These are phyloP conservation scores for Timandra comae DNA, from an alignment of 2,888 invertebrate genomes.

Conservation along the genomic window DNA sequence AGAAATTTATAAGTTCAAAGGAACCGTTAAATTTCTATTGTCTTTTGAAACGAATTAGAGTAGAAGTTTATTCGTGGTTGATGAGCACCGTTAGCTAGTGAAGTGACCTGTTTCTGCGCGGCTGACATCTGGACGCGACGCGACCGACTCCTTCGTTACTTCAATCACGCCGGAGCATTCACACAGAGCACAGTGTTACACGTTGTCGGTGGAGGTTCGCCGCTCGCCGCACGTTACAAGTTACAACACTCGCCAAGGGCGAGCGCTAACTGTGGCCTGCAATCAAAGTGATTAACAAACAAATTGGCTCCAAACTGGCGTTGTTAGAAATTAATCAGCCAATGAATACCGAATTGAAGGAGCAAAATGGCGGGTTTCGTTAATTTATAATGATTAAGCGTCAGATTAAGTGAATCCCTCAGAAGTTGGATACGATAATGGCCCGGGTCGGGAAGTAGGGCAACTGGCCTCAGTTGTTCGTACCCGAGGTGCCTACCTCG, in stretches of 20 bases:
- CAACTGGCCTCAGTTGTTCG: too few relatives aligned
- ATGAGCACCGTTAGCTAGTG: too few relatives aligned
- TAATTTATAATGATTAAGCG: slow-evolving; percentile 27
- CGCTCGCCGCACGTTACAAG: too few relatives aligned
- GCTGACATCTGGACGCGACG: not conserved
- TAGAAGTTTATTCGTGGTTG: not conserved
- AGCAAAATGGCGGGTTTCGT: slow-evolving; percentile 17
- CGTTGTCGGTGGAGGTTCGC: too few relatives aligned
- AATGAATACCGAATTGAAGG: slow-evolving; percentile 18
- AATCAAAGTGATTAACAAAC: slow-evolving; percentile 19
- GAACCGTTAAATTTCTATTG: too few relatives aligned
- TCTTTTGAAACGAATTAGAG: too few relatives aligned
- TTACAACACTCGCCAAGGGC: slow-evolving; percentile 12
- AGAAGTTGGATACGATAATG: slow-evolving; percentile 12
- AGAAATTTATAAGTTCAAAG: too few relatives aligned
- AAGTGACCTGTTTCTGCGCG: too few relatives aligned
- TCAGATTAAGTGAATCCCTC: slow-evolving; percentile 20
- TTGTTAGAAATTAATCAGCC: slow-evolving; percentile 22
- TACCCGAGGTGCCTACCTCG: too few relatives aligned
- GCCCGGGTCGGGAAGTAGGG: too few relatives aligned
- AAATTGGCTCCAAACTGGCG: slow-evolving; percentile 17
- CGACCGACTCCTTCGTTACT: slow-evolving; percentile 2
- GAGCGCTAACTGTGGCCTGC: slow-evolving; percentile 11
- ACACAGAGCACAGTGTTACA: too few relatives aligned
- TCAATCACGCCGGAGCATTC: too few relatives aligned